These are phyloP conservation scores for Clunio marinus DNA, from an alignment of 2,888 invertebrate genomes.

Conservation along the genomic window DNA sequence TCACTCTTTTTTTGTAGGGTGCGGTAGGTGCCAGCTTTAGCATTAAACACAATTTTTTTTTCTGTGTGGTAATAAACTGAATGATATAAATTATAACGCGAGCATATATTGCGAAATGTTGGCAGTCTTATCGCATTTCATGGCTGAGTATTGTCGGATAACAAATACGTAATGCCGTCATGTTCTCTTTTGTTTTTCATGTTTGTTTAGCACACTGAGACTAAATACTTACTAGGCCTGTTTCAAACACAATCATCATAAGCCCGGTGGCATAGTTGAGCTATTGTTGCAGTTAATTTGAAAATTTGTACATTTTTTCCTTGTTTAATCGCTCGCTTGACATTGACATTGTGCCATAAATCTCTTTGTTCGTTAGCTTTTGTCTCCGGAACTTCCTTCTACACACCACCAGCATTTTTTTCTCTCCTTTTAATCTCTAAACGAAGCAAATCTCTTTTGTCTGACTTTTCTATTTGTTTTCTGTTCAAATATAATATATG, in stretches of 20 bases:
- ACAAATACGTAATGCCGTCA: slow-evolving; percentile 18
- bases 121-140: slow-evolving; percentile 37
- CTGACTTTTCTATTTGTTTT: background rate
- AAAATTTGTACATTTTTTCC: slow-evolving; percentile 1
- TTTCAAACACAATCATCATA: background rate
- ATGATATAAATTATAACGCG: slow-evolving; percentile 31
- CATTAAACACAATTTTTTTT: background rate
- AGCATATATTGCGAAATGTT: background rate
- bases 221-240: background rate
- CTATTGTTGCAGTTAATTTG: slow-evolving; percentile 13
- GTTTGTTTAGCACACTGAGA: background rate
- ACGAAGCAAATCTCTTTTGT: background rate
- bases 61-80: background rate
- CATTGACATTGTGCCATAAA: slow-evolving; percentile 38
- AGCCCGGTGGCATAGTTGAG: background rate
- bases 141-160: slow-evolving; percentile 30
- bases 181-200: slow-evolving; percentile 13
- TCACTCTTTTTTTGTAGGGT: slow-evolving; percentile 11
- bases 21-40: slow-evolving; percentile 12
- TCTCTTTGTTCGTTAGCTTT: slow-evolving; percentile 8
- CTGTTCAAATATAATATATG: no score
- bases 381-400: background rate
- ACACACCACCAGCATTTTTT: no score
- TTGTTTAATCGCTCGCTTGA: slow-evolving; percentile 31
- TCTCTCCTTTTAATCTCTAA: slow-evolving; percentile 16